A percentile compares a stretch with the other conserved stretches of the same genome.
phyloP scores from a whole-genome alignment of 2,113 vertebrate species.

The Sapajus apella region DNA sequence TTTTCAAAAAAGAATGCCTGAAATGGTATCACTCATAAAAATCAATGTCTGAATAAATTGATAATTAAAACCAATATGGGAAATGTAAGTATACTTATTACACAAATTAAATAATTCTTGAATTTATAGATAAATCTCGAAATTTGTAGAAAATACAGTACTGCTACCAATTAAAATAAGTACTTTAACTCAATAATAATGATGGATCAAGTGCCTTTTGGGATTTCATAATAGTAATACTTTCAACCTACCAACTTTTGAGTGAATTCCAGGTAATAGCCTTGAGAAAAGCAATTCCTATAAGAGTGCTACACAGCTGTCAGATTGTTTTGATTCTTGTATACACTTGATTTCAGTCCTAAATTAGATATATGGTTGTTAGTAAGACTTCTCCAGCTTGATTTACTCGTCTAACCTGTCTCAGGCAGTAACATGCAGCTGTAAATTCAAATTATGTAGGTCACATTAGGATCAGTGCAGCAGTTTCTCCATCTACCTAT shows the following conservation, averaged over 20 bases:
- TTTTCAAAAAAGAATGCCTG: constrained; percentile 1
- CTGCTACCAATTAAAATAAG: background rate
- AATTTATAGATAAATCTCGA: background rate
- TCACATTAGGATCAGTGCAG: constrained; percentile 11
- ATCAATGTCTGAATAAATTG: background rate
- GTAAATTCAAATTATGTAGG: constrained; percentile 55
- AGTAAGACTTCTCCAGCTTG: constrained; percentile 21
- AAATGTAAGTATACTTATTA: background rate
- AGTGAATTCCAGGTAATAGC: constrained; percentile 26
- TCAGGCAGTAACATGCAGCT: constrained; percentile 1
- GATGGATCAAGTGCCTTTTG: background rate
- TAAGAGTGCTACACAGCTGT: background rate
- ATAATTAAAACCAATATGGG: background rate
- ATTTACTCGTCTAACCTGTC: constrained; percentile 67
- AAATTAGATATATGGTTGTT: constrained; percentile 44
- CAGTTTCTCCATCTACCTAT: constrained; percentile 52
- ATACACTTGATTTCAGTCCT: background rate
- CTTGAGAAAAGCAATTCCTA: background rate
- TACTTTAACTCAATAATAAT: background rate
- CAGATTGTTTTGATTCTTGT: background rate
- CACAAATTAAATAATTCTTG: background rate
- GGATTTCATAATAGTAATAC: background rate
- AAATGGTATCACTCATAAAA: constrained; percentile 13
- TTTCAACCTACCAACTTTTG: background rate
- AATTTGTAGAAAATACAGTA: background rate